Evolutionary conservation across 2,888 invertebrate genomes (phyloP).

Genomic region (Caenorhabditis sp.): DNA sequence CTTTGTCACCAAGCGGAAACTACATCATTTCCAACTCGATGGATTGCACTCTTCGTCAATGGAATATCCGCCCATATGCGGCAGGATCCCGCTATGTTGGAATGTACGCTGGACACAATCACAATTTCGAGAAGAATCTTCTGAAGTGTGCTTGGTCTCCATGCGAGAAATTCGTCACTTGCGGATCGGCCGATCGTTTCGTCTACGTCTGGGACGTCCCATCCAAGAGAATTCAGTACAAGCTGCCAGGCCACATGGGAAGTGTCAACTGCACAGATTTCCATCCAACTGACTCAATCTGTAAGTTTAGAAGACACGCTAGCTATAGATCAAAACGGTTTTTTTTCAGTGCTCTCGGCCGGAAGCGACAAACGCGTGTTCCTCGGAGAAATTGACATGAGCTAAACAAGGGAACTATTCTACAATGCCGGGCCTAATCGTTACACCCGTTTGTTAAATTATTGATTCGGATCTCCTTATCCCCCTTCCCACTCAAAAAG

Average conservation of each 20-base stretch:
- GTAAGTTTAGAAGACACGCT: conserved; percentile 85
- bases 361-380: conserved; percentile 97
- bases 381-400: conserved; percentile 91
- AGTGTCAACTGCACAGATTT: conserved; percentile 97
- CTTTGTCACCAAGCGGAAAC: conserved; percentile 88
- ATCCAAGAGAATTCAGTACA: conserved; percentile 93
- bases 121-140: conserved; percentile 98
- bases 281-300: conserved; percentile 93
- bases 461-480: conserved; percentile 18
- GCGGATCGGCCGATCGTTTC: conserved; percentile 93
- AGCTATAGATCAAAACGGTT: background rate
- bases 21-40: conserved; percentile 96
- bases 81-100: conserved; percentile 95
- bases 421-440: background rate
- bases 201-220: conserved; percentile 98
- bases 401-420: conserved; percentile 10
- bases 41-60: conserved; percentile 95
- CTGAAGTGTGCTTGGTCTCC: conserved; percentile 94
- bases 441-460: conserved; percentile 10
- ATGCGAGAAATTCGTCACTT: conserved; percentile 93
- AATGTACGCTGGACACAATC: conserved; percentile 92
- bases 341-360: conserved; percentile 90
- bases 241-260: conserved; percentile 97
- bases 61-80: conserved; percentile 97
- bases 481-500: background rate